Conservation (phyloP, 92 coral and sea anemone genomes). For the Scolanthus callimorphus region DNA sequence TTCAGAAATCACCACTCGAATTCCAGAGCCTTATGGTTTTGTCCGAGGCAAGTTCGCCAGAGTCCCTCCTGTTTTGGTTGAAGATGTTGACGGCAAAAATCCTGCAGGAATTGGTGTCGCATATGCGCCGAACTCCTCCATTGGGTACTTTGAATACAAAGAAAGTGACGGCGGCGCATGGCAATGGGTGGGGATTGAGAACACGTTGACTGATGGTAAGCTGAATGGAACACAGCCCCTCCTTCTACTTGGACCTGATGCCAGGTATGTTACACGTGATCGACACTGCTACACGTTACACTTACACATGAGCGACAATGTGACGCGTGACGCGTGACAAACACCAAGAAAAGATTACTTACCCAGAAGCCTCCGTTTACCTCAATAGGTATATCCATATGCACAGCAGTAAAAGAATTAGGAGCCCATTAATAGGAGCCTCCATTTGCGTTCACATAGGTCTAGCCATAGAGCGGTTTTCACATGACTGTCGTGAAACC, state of each 20-base stretch:
- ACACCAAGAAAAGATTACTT: too few species aligned
- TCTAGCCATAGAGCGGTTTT: too few species aligned
- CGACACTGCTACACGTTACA: too few species aligned
- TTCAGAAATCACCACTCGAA: conserved; percentile 31
- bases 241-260: conserved; percentile 23
- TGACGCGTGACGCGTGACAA: too few species aligned
- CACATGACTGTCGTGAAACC: too few species aligned
- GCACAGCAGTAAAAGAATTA: too few species aligned
- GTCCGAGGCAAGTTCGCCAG: conserved; percentile 14
- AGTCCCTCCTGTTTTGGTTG: conserved; percentile 21
- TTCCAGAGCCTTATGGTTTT: conserved; percentile 34
- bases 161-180: conserved; percentile 6
- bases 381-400: too few species aligned
- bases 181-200: conserved; percentile 23
- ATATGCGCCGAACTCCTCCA: conserved; percentile 38
- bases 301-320: too few species aligned
- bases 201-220: conserved; percentile 15
- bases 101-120: conserved; percentile 46
- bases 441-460: too few species aligned
- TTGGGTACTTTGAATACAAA: conserved; percentile 59
- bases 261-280: too few species aligned
- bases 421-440: too few species aligned
- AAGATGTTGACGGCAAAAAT: conserved; percentile 49
- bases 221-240: conserved; percentile 6
- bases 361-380: too few species aligned